phyloP scores from a whole-genome alignment of 2,797 vertebrate genomes.

The Tauraco hartlaubi region DNA sequence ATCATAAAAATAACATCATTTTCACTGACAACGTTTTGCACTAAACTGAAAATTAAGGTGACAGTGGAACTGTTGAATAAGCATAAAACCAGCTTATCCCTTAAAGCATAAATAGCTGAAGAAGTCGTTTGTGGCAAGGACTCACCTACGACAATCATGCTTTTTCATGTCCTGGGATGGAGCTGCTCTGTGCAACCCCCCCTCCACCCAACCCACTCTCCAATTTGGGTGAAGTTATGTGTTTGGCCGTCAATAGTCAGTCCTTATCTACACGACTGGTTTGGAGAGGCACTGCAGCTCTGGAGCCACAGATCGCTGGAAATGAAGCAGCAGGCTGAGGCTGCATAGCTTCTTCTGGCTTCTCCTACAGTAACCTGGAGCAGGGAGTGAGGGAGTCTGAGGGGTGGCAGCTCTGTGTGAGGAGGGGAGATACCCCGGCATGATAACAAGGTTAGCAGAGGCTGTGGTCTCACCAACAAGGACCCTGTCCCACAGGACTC shows the following conservation, averaged over 20 bases:
- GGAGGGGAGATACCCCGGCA: fast-evolving
- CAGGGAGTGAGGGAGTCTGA: not conserved
- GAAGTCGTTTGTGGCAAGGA: not conserved
- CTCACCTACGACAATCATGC: not conserved
- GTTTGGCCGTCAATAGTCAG: not conserved
- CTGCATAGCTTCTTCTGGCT: not conserved
- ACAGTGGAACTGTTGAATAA: not conserved
- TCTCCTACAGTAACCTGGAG: not conserved
- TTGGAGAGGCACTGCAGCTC: not conserved
- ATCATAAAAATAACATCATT: not conserved
- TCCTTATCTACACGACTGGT: not conserved
- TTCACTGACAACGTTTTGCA: not conserved
- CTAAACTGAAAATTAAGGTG: not conserved
- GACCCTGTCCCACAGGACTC: not conserved
- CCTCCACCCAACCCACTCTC: not conserved
- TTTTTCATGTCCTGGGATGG: not conserved
- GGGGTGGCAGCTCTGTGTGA: not conserved
- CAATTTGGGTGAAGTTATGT: not conserved
- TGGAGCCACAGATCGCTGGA: not conserved
- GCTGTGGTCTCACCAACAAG: not conserved
- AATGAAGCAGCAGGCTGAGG: not conserved
- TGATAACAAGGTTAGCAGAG: not conserved
- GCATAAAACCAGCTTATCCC: not conserved
- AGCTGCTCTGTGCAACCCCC: not conserved
- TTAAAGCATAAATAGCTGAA: not conserved